Evolutionary conservation across 2,113 vertebrate genomes (phyloP).

Genomic region (Heterotilapia buettikoferi): DNA sequence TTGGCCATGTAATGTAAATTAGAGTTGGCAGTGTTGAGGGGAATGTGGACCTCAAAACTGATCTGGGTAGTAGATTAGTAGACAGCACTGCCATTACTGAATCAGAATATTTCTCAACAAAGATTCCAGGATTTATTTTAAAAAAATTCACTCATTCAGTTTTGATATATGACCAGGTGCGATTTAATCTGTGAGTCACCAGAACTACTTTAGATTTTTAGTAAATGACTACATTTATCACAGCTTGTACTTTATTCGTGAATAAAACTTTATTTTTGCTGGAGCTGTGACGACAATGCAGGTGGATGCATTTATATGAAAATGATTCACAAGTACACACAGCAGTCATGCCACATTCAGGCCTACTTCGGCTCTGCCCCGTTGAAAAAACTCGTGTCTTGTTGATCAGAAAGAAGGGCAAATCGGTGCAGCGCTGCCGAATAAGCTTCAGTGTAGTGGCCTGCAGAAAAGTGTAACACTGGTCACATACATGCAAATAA

Average conservation of each 20-base stretch:
- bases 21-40: neutral
- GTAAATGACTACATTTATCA: neutral
- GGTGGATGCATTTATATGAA: neutral
- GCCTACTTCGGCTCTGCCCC: neutral
- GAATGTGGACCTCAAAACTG: neutral
- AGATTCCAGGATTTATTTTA: neutral
- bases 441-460: neutral
- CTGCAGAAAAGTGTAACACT: neutral
- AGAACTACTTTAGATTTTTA: neutral
- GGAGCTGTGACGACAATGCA: neutral
- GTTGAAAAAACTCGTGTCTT: neutral
- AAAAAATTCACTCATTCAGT: neutral
- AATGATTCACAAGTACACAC: neutral
- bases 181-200: neutral
- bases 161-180: neutral
- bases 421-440: neutral
- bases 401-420: neutral
- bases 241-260: neutral
- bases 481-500: neutral
- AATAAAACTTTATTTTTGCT: neutral
- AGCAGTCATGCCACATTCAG: neutral
- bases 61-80: neutral
- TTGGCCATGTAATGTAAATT: neutral
- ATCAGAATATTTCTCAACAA: neutral
- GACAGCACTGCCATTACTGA: neutral